phyloP scores from a whole-genome alignment of 2,797 vertebrate genomes.

The Gastrophryne carolinensis region DNA sequence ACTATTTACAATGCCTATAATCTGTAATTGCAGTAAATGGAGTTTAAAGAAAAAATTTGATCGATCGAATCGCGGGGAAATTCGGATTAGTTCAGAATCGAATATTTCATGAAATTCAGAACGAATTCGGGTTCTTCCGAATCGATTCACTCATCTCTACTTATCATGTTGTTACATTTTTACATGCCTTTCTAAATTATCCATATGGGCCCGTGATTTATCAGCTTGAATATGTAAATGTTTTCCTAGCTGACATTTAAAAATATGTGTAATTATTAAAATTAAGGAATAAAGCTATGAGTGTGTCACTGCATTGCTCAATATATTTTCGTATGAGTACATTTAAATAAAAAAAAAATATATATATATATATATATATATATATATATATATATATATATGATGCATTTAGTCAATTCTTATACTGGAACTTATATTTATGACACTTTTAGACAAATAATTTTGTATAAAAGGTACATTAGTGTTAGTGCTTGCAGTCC shows the following conservation, averaged over 20 bases:
- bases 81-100: too few relatives aligned
- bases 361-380: too few relatives aligned
- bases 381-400: too few relatives aligned
- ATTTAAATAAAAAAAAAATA: too few relatives aligned
- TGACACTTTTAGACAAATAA: background rate
- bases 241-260: conserved; percentile 33
- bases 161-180: conserved; percentile 27
- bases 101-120: too few relatives aligned
- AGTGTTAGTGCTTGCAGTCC: background rate
- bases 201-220: conserved; percentile 22
- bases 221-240: conserved; percentile 39
- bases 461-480: background rate
- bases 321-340: conserved; percentile 1
- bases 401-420: too few relatives aligned
- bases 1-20: too few relatives aligned
- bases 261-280: conserved; percentile 22
- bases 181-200: conserved; percentile 21
- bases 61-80: too few relatives aligned
- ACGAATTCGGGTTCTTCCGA: too few relatives aligned
- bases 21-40: too few relatives aligned
- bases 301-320: conserved; percentile 17
- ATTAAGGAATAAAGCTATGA: conserved; percentile 26
- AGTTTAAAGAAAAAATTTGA: too few relatives aligned
- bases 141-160: too few relatives aligned
- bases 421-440: background rate